Conservation (phyloP, 2,797 vertebrate genomes). For the Typhlichthys eigenmanni region DNA sequence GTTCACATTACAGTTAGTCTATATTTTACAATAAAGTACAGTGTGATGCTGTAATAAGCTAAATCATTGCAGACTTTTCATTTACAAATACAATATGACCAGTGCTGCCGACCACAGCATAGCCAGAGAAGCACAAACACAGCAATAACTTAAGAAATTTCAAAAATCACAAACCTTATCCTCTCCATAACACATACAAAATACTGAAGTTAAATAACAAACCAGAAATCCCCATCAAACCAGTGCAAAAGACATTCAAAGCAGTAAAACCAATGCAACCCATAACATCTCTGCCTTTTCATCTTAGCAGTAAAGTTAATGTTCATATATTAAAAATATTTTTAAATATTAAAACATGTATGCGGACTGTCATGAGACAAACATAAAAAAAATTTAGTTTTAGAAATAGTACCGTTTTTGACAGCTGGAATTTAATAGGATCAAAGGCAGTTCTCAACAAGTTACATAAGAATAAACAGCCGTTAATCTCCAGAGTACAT, state of each 20-base stretch:
- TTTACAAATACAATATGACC: slow-evolving; percentile 13
- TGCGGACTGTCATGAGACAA: slow-evolving; percentile 40
- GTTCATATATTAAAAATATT: slow-evolving; percentile 36
- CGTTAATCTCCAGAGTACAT: not conserved
- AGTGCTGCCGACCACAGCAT: slow-evolving; percentile 32
- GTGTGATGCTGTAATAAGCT: slow-evolving; percentile 39
- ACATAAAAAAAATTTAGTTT: slow-evolving; percentile 51
- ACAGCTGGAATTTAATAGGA: slow-evolving; percentile 35
- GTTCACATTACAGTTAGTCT: slow-evolving; percentile 54
- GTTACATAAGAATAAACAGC: slow-evolving; percentile 27
- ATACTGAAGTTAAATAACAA: slow-evolving; percentile 42
- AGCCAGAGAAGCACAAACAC: slow-evolving; percentile 40
- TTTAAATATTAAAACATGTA: slow-evolving; percentile 41
- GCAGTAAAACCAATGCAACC: slow-evolving; percentile 38
- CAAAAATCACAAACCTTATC: slow-evolving; percentile 5
- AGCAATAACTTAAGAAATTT: slow-evolving; percentile 10
- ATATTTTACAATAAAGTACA: slow-evolving; percentile 35
- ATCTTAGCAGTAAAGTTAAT: slow-evolving; percentile 31
- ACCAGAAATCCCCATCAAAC: slow-evolving; percentile 32
- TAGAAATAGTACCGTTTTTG: slow-evolving; percentile 42
- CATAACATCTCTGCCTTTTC: slow-evolving; percentile 32
- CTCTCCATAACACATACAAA: slow-evolving; percentile 29
- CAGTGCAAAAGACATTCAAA: slow-evolving; percentile 62
- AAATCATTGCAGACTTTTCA: slow-evolving; percentile 31
- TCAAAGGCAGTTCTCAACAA: slow-evolving; percentile 18